These are phyloP conservation scores for Diadophis punctatus DNA, from an alignment of 2,113 vertebrate species.

Conservation along the genomic window DNA sequence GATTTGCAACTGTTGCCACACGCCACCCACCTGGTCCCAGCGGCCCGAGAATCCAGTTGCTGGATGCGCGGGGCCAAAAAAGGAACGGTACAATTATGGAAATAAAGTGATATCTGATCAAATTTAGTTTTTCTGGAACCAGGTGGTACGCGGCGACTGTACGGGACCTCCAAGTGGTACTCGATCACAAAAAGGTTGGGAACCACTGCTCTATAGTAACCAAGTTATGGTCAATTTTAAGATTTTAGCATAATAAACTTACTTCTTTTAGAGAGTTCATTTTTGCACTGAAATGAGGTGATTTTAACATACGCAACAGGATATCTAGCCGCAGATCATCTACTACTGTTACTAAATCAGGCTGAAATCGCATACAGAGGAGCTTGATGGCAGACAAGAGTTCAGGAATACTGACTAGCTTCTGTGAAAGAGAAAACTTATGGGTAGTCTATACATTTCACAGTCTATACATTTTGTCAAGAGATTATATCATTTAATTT, in stretches of 20 bases:
- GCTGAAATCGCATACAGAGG: conserved; percentile 97
- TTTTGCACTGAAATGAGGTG: conserved; percentile 97
- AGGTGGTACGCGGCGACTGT: no score
- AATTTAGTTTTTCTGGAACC: no score
- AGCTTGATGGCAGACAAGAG: conserved; percentile 96
- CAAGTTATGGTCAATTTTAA: background rate
- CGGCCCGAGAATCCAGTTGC: no score
- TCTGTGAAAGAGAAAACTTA: conserved; percentile 65
- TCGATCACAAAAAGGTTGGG: no score
- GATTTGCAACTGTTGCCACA: no score
- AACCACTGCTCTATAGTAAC: background rate
- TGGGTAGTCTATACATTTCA: background rate
- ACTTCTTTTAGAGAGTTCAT: conserved; percentile 99
- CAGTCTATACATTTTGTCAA: background rate
- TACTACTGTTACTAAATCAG: conserved; percentile 87
- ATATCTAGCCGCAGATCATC: conserved; percentile 95
- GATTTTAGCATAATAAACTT: conserved; percentile 35
- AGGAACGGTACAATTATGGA: no score
- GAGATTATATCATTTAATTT: background rate
- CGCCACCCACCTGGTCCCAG: no score
- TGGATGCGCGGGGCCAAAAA: no score
- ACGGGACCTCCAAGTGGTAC: no score
- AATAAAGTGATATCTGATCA: no score
- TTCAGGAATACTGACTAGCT: conserved; percentile 94
- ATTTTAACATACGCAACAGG: conserved; percentile 94